Base-by-base conservation (phyloP, 2,113 vertebrate species). In the Pitta sordida region DNA sequence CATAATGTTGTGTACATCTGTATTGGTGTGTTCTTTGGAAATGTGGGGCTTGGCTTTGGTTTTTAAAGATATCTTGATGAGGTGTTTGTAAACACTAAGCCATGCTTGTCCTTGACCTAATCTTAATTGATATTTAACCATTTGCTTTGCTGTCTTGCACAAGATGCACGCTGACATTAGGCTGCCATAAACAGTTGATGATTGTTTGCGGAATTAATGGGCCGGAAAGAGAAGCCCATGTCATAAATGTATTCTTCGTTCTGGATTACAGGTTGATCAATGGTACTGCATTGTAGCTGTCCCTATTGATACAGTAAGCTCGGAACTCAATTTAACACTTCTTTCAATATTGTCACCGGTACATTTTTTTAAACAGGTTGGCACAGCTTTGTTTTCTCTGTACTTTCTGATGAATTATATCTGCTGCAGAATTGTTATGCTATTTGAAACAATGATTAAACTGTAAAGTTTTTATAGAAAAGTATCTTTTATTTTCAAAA, bases 181-280 rank as follows among this genome's bases (percentile, higher is more conserved):
- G 49, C 76, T 95, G 92, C n/a, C 77, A 96, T 96, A 96, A 96
- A 92, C 69, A 75, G 58, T 29, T 81, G 83, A 86, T 92, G 86
- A 94, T 11, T 49, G 82, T 53, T 49, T 27, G 44, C 37, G 74
- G 92, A 86, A 94, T 84, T 82, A 96, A 97, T 96, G 95, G 81
- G 44, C 41, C 22, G 0, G 59, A 82, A 94, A 79, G 36, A 83
- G 52, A 90, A 71, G 29, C 37, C 51, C 52, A 43, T 36, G 52
- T 30, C 76, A 63, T 76, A 81, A 77, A 85, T 91, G 63, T 91
- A 76, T 95, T 96, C 82, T 65, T 91, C 65, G 16, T 83, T 90
- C 74, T 91, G 91, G 48, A 55, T 88, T 86, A 64, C 20, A 53
- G 29, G 41, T 13, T 91, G 95, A 97, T 95, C 95, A 90, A 95